A percentile compares a stretch with the other conserved stretches of the same genome.
Conservation (phyloP, 2,888 invertebrate genomes). For the Rhagium mordax region DNA sequence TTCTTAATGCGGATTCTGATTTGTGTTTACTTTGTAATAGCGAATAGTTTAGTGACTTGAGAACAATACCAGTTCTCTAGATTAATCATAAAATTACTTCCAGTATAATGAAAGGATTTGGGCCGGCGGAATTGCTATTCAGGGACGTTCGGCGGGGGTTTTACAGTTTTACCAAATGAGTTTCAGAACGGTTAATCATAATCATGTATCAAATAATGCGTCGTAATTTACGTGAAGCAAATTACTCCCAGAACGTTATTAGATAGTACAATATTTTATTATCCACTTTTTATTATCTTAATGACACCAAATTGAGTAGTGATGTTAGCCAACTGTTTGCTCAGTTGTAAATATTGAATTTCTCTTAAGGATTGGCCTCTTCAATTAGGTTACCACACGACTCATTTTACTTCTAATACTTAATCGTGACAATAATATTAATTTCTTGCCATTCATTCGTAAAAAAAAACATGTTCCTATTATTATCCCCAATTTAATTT, state of each 20-base stretch:
- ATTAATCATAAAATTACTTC: constrained; percentile 21
- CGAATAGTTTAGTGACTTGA: constrained; percentile 13
- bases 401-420: too few relatives aligned
- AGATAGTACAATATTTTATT: background rate
- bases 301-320: too few relatives aligned
- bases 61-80: constrained; percentile 1
- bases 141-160: background rate
- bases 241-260: background rate
- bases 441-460: too few relatives aligned
- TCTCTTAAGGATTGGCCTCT: too few relatives aligned
- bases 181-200: background rate
- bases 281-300: too few relatives aligned
- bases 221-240: background rate
- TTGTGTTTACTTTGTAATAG: constrained; percentile 5
- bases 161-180: background rate
- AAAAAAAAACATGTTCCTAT: too few relatives aligned
- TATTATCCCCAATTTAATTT: too few relatives aligned
- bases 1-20: constrained; percentile 10
- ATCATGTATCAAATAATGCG: background rate
- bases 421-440: too few relatives aligned
- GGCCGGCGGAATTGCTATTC: background rate
- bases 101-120: constrained; percentile 4
- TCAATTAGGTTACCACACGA: too few relatives aligned
- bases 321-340: too few relatives aligned
- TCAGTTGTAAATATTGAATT: too few relatives aligned